Evolutionary conservation across 1,140 invertebrate genomes (phyloP).

Genomic region (Eurosta solidaginis): DNA sequence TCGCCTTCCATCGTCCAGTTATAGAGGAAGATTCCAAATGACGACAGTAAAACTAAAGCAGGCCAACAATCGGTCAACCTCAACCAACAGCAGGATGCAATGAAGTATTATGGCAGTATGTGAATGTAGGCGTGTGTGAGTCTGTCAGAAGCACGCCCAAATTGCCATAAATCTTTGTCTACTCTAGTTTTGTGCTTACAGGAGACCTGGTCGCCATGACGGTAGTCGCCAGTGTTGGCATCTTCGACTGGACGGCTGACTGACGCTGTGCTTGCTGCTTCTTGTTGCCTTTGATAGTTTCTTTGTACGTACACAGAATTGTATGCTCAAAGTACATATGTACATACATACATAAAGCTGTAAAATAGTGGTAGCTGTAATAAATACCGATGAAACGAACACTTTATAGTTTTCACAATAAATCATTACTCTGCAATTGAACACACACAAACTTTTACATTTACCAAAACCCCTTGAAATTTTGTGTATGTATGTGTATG

Average conservation of each 20-base stretch:
- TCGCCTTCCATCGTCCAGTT: too few relatives aligned
- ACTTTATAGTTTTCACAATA: constrained; percentile 29
- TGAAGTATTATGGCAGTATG: not conserved
- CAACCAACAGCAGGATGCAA: not conserved
- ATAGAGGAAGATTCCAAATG: not conserved
- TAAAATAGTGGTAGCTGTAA: not conserved
- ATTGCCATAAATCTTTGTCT: constrained; percentile 30
- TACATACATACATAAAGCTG: not conserved
- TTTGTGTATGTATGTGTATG: not conserved
- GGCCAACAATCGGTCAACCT: not conserved
- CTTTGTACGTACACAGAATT: not conserved
- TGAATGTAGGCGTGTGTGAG: constrained; percentile 9
- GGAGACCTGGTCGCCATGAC: constrained; percentile 11
- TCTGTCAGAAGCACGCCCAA: constrained; percentile 28
- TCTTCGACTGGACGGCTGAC: constrained; percentile 1
- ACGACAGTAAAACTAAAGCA: not conserved
- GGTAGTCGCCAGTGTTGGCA: constrained; percentile 22
- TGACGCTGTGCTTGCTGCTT: not conserved
- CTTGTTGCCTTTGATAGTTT: constrained; percentile 4
- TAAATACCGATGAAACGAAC: constrained; percentile 14
- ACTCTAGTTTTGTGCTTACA: constrained; percentile 4
- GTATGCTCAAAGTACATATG: not conserved
- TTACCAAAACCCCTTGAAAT: not conserved
- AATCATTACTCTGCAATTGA: constrained; percentile 29
- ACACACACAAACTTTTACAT: not conserved